phyloP scores from a whole-genome alignment of 2,113 vertebrate species.

The Romanogobio albipinnatus region DNA sequence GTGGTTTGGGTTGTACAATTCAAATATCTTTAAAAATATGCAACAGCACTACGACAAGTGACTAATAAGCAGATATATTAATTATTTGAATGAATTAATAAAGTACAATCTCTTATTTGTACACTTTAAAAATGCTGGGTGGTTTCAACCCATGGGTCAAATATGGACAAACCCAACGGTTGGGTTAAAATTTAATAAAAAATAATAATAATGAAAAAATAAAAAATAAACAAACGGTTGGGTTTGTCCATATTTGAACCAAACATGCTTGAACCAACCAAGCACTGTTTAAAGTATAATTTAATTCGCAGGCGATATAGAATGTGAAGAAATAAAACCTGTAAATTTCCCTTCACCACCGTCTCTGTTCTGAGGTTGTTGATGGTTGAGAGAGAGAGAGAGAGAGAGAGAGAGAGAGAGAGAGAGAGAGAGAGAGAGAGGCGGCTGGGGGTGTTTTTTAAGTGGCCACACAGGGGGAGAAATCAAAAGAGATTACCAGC shows the following conservation, averaged over 20 bases:
- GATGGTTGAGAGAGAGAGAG: conserved; percentile 8
- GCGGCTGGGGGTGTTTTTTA: conserved; percentile 62
- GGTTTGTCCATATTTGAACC: too few relatives aligned
- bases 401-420: conserved; percentile 45
- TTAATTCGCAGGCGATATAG: not conserved
- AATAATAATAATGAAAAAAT: too few relatives aligned
- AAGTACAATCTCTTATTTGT: not conserved
- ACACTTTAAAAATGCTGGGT: too few relatives aligned
- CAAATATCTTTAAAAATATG: not conserved
- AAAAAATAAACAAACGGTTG: too few relatives aligned
- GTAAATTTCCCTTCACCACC: not conserved
- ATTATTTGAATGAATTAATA: not conserved
- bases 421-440: conserved; percentile 52
- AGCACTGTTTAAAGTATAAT: too few relatives aligned
- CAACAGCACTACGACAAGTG: not conserved
- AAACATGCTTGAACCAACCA: too few relatives aligned
- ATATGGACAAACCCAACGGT: too few relatives aligned
- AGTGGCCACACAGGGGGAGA: conserved; percentile 66
- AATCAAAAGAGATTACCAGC: conserved; percentile 83
- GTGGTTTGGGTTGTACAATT: not conserved
- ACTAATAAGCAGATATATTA: not conserved
- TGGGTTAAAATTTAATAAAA: too few relatives aligned
- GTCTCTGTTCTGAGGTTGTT: not conserved
- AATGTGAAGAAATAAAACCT: not conserved
- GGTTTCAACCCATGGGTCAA: too few relatives aligned